phyloP scores from a whole-genome alignment of 2,888 invertebrate genomes.

The Apodemia duryi region DNA sequence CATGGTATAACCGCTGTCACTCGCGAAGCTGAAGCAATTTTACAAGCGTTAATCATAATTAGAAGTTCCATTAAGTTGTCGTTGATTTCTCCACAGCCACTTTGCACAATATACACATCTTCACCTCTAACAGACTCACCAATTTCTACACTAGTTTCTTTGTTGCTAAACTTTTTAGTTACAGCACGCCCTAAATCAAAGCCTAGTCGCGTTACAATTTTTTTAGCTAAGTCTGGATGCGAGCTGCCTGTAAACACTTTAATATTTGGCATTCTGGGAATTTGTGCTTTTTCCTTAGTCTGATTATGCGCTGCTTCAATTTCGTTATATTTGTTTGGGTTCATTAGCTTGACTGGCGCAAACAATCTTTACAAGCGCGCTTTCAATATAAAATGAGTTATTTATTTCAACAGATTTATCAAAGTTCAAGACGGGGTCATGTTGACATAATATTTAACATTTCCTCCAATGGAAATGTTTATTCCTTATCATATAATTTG shows the following conservation, averaged over 20 bases:
- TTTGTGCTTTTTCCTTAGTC: constrained; percentile 23
- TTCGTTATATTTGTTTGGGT: constrained; percentile 44
- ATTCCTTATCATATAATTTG: constrained; percentile 39
- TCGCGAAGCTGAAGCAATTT: constrained; percentile 93
- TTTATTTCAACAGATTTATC: constrained; percentile 59
- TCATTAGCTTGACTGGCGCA: constrained; percentile 50
- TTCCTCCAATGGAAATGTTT: constrained; percentile 50
- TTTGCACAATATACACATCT: constrained; percentile 95
- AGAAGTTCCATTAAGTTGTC: constrained; percentile 95
- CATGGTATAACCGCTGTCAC: constrained; percentile 95
- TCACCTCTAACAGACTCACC: constrained; percentile 95
- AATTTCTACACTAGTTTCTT: constrained; percentile 97
- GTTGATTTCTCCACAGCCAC: constrained; percentile 93
- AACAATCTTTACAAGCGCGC: constrained; percentile 42
- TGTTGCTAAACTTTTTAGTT: constrained; percentile 98
- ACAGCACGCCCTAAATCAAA: constrained; percentile 97
- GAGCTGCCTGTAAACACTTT: constrained; percentile 99
- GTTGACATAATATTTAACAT: constrained; percentile 39
- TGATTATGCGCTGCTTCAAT: constrained; percentile 35
- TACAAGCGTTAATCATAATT: constrained; percentile 96
- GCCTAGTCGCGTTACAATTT: constrained; percentile 95
- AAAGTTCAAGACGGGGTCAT: constrained; percentile 62
- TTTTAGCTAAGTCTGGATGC: constrained; percentile 97
- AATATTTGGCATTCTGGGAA: constrained; percentile 95
- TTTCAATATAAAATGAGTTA: constrained; percentile 49